Conservation (phyloP, 2,113 vertebrate species). For the Colius striatus region DNA sequence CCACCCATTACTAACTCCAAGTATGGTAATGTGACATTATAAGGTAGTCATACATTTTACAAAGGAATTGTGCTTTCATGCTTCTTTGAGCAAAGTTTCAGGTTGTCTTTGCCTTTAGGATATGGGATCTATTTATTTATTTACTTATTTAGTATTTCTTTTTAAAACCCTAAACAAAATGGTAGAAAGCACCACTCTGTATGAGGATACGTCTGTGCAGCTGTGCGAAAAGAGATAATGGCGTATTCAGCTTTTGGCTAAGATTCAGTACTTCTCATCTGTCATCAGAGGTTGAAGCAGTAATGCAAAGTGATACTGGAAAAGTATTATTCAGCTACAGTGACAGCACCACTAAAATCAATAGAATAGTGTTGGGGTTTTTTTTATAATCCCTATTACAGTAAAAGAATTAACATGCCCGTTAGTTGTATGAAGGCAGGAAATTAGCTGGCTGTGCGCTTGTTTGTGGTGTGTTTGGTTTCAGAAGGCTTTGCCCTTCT, state of each 20-base stretch:
- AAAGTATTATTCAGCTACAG: constrained; percentile 55
- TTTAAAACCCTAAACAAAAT: constrained; percentile 36
- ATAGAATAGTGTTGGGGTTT: not conserved
- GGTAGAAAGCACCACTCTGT: not conserved
- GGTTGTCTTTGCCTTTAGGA: constrained; percentile 59
- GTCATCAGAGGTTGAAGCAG: constrained; percentile 60
- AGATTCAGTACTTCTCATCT: constrained; percentile 69
- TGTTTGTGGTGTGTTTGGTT: not conserved
- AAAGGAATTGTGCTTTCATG: constrained; percentile 55
- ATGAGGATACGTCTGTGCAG: constrained; percentile 42
- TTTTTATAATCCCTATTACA: constrained; percentile 41
- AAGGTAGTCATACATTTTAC: not conserved
- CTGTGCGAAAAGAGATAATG: constrained; percentile 73
- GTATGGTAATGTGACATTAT: constrained; percentile 50
- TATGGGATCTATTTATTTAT: not conserved
- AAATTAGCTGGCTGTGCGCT: not conserved
- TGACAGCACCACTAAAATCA: constrained; percentile 60
- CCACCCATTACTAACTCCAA: constrained; percentile 11
- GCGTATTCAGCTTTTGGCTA: constrained; percentile 69
- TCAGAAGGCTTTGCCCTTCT: constrained; percentile 33
- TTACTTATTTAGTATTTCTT: not conserved
- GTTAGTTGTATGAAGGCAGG: constrained; percentile 2
- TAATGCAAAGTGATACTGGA: constrained; percentile 58
- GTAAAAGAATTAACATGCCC: constrained; percentile 42
- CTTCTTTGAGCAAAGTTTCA: constrained; percentile 61